Percentiles rank a stretch among this genome's conserved stretches.
Conservation (phyloP, 2,113 vertebrate genomes). For the Chaetorhynchus papuensis region DNA sequence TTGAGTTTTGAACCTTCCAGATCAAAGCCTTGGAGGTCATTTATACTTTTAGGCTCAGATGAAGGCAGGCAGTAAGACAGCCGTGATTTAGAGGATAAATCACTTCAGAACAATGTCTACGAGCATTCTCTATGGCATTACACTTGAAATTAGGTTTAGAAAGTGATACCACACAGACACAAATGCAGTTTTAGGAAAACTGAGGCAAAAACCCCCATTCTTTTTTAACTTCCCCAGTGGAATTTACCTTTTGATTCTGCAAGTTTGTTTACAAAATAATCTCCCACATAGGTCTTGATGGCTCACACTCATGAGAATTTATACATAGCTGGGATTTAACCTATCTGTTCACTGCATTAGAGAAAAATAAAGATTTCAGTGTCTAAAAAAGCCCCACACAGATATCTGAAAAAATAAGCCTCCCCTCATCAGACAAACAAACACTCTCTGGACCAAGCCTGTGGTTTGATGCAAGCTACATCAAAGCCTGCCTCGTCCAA, state of each 20-base stretch:
- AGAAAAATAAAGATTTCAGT: neutral
- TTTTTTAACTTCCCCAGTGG: neutral
- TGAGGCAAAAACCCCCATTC: neutral
- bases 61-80: conserved; percentile 63
- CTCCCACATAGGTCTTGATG: neutral
- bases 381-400: neutral
- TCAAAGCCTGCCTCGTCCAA: neutral
- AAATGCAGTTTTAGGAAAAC: neutral
- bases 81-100: conserved; percentile 62
- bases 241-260: neutral
- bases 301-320: neutral
- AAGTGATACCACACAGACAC: conserved; percentile 1
- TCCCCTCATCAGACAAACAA: neutral
- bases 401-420: neutral
- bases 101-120: conserved; percentile 44
- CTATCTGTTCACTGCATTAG: neutral
- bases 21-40: conserved; percentile 81
- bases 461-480: neutral
- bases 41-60: conserved; percentile 82
- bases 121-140: conserved; percentile 24
- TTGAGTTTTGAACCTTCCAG: conserved; percentile 68
- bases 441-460: neutral
- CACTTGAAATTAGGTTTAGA: conserved; percentile 41
- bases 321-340: neutral
- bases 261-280: neutral